Conservation (phyloP, 2,797 vertebrate species). For the Cetoscarus ocellatus region DNA sequence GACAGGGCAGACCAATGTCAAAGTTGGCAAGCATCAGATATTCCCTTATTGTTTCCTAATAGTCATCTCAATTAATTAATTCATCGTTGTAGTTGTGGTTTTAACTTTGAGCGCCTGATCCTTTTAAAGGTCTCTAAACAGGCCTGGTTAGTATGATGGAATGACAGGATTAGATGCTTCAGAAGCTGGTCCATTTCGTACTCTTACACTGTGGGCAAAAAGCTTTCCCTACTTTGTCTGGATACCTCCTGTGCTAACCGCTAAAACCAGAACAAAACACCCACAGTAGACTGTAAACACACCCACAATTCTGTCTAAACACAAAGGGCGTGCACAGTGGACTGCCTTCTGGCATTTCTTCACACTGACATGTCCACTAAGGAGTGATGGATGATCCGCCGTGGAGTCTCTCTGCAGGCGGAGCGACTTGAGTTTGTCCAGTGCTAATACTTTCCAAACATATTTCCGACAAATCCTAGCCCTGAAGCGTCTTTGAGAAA, state of each 20-base stretch:
- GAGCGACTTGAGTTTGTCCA: conserved; percentile 45
- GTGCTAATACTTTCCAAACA: conserved; percentile 48
- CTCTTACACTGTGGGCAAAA: neutral
- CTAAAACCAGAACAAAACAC: conserved; percentile 43
- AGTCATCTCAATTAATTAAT: too few relatives aligned
- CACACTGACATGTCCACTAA: conserved; percentile 64
- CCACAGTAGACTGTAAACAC: conserved; percentile 46
- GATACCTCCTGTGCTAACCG: conserved; percentile 21
- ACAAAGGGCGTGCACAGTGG: conserved; percentile 37
- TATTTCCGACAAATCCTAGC: conserved; percentile 24
- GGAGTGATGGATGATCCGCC: conserved; percentile 67
- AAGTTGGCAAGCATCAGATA: too few relatives aligned
- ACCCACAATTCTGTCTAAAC: conserved; percentile 44
- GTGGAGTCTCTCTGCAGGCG: conserved; percentile 56
- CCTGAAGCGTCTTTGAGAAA: conserved; percentile 4
- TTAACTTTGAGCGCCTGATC: too few relatives aligned
- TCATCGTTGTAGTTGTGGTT: too few relatives aligned
- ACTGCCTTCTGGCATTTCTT: conserved; percentile 62
- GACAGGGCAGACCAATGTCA: too few relatives aligned
- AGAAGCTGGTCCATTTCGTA: conserved; percentile 7
- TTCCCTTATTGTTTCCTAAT: too few relatives aligned
- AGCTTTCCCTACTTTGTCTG: conserved; percentile 7
- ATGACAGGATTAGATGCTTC: neutral
- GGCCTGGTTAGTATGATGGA: too few relatives aligned
- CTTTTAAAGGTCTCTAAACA: too few relatives aligned